Base-by-base conservation (phyloP, 2,888 invertebrate species). In the Mantis religiosa region DNA sequence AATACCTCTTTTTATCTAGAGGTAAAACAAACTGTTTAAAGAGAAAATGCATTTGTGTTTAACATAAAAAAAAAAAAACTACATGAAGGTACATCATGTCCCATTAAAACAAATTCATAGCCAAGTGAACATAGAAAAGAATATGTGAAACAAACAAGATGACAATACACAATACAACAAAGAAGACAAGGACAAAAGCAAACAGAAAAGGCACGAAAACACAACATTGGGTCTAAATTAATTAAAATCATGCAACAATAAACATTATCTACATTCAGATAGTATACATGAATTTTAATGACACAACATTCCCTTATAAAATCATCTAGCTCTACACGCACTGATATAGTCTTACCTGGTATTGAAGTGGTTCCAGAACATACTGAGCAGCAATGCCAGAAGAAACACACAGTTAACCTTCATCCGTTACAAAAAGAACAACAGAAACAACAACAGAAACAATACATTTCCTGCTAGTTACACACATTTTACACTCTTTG, bases 281-380 rank as follows among this genome's bases (percentile, higher is more conserved):
- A 85, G n/a, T 88, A 87, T 83, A 85, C 82, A 25, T 71, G 20
- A 20, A 71, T 20, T 71, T 71, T 71, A 71, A 71, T 15, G 25
- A 71, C 54, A 71, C 54, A 71, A 71, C 54, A 71, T 71, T 71
- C 54, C 54, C 54, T 71, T 71, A 71, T 25, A 4, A 71, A 71
- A 71, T 71, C 54, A 71, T 20, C 54, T 71, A 71, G 54, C 54
- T 71, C 54, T 71, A 71, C 54, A 6, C 54, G 54, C 85, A 89
- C 89, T 90, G 87, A 90, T 82, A 87, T 91, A 34, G 83, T 90
- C 98, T 98, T 98, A 98, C 98, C 98, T 98, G 96, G 98, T 97
- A 94, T 98, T 98, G 97, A 98, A 98, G 97, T 98, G 97, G 96
- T 98, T 98, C 98, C 98, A 98, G 97, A 98, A 98, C 96, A 98